A percentile compares a stretch with the other conserved stretches of the same genome.
phyloP scores from a whole-genome alignment of 2,113 vertebrate species.

The Dipodomys merriami region DNA sequence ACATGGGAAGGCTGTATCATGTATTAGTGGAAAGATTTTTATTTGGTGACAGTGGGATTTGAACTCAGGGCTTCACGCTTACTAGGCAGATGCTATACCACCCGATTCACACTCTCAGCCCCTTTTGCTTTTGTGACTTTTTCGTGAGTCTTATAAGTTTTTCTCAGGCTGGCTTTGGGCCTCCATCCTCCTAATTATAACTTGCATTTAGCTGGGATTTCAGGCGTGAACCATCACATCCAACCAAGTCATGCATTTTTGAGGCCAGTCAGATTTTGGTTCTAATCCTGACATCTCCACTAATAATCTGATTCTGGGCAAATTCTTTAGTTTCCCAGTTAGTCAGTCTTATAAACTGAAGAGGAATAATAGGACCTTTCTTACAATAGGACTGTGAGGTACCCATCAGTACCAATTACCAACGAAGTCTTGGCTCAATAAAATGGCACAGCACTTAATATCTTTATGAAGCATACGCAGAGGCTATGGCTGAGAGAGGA shows the following conservation, averaged over 20 bases:
- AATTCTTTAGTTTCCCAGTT: background rate
- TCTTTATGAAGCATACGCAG: constrained; percentile 51
- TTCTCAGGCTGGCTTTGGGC: too few species aligned
- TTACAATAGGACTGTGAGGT: background rate
- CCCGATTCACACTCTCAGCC: too few species aligned
- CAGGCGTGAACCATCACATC: too few species aligned
- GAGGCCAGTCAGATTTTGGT: background rate
- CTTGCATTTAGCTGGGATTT: too few species aligned
- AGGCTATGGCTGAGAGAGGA: background rate
- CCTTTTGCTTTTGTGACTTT: too few species aligned
- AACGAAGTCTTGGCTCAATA: background rate
- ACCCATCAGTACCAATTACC: background rate
- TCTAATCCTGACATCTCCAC: background rate
- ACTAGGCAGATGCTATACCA: too few species aligned
- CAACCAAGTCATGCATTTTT: background rate
- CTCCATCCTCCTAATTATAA: too few species aligned
- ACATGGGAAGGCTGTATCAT: too few species aligned
- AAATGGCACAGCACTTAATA: background rate
- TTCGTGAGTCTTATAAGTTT: too few species aligned
- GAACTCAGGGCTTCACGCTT: too few species aligned
- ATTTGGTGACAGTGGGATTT: too few species aligned
- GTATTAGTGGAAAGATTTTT: background rate
- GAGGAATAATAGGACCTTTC: background rate
- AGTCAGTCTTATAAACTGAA: background rate
- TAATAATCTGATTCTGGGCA: background rate